phyloP scores from a whole-genome alignment of 2,797 vertebrate genomes.

The Cynopterus sphinx region DNA sequence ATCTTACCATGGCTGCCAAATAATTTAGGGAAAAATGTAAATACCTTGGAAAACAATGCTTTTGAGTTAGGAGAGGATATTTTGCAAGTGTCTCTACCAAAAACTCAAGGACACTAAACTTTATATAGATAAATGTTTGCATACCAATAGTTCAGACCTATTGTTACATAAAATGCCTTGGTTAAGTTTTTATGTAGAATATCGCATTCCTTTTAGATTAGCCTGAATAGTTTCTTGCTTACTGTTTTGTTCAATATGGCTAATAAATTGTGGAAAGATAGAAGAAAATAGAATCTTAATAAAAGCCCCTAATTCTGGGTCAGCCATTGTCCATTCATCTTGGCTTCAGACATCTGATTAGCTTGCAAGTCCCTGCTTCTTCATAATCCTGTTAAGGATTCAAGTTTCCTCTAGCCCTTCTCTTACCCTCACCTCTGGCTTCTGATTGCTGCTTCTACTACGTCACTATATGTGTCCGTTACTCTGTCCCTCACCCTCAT shows the following conservation, averaged over 20 bases:
- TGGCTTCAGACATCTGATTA: neutral
- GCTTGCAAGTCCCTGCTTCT: neutral
- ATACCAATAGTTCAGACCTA: neutral
- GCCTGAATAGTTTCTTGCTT: neutral
- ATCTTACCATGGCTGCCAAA: neutral
- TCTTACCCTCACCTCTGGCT: neutral
- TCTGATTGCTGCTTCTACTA: neutral
- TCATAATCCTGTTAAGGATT: neutral
- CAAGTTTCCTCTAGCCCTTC: neutral
- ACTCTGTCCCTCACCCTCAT: neutral
- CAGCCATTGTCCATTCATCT: neutral
- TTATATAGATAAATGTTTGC: neutral
- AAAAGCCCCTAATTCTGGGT: neutral
- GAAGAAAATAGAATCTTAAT: neutral
- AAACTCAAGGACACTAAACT: neutral
- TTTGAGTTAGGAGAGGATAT: neutral
- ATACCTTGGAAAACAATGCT: neutral
- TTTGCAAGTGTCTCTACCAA: neutral
- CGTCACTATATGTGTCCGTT: neutral
- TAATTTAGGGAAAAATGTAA: neutral
- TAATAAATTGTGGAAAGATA: neutral
- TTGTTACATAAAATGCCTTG: neutral
- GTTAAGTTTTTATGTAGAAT: neutral
- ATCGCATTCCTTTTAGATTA: neutral
- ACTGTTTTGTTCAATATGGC: neutral